Evolutionary conservation across 1,140 invertebrate species (phyloP), one percentile per base, ranked within the genome.

Genomic region (Ruditapes philippinarum): DNA sequence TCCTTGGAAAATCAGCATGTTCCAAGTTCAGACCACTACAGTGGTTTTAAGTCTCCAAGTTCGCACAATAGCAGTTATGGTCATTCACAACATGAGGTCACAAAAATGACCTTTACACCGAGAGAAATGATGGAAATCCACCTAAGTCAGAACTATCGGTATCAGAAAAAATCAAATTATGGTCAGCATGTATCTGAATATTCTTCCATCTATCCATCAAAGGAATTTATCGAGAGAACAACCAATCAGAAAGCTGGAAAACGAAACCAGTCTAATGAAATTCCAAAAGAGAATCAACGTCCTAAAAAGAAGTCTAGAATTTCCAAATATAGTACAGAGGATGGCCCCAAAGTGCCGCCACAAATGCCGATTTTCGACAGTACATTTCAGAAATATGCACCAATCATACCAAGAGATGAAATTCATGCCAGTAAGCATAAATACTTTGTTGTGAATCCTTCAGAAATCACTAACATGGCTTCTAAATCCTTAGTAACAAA

Each of bases 401-500:
- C 79, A 54, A 19, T 82, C 11, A 36, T 65, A 25, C 36, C 33
- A 42, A 62, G 62, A 42, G 76, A 68, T 70, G 65, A 57, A 38
- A 57, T 28, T 11, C 36, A 33, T 49, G 74, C 31, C 33, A 31
- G 74, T 17, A 89, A 74, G 40, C 87, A 89, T 54, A 89, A 82
- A 68, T 89, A 89, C 42, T 82, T 89, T 89, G 87, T 89, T 2
- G 78, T 80, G 3, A 68, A 76, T 60, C 84, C 88, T 1, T 91
- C 91, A 36, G 88, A 89, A 36, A 80, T 90, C 79, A 89, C 89
- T 28, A 79, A 74, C 14, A 85, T 91, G 80, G 54, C 85, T 12
- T 80, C 91, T 1, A 90, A 89, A 25, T 83, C 84, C 57, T 82
- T 92, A 45, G 62, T 92, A 31, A 87, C 80, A 17, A 91, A 92